Evolutionary conservation across 2,888 invertebrate species (phyloP), one percentile per base, ranked within the genome.

Genomic region (Epinotia nisella): DNA sequence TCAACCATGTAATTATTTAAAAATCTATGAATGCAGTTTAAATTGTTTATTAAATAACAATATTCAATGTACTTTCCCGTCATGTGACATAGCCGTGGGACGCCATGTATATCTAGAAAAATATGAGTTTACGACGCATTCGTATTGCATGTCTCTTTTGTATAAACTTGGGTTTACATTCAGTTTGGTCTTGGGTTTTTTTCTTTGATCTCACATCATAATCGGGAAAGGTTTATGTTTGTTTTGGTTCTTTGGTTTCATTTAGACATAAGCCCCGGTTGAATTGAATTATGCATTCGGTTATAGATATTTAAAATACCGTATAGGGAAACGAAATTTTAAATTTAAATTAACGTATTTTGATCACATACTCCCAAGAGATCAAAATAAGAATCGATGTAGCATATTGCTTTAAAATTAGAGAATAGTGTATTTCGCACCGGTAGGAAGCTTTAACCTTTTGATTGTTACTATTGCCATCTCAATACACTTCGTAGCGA

Each of bases 311-410:
- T 15, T 15, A 7, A 49, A n/a, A 5, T 49, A 7, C 49, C 49
- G 49, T 49, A 49, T n/a, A 49, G 5, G n/a, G 35, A 35, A 35
- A 35, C 1, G 0, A n/a, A 62, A 49, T 15, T 10, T 41, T 10
- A 39, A 4, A 19, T 29, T 49, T 9, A 24, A 10, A 5, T 53
- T n/a, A 55, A 9, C 11, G 24, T 35, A 39, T 51, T 41, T 55
- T 56, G 70, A 70, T 45, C 70, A 62, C 70, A 70, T 70, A 45
- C 70, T 70, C 62, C 45, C 55, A 62, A 56, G 41, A 61, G 39
- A 55, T 53, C 35, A 53, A 55, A 65, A 19, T 65, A 51, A 53
- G 58, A n/a, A 19, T 10, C 17, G n/a, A 9, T 35, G 0, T 1
- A 17, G 17, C 9, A 59, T n/a, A 35, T 59, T 59, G n/a, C 35